Conservation (phyloP, 2,113 vertebrate species). For the Butorides virescens region DNA sequence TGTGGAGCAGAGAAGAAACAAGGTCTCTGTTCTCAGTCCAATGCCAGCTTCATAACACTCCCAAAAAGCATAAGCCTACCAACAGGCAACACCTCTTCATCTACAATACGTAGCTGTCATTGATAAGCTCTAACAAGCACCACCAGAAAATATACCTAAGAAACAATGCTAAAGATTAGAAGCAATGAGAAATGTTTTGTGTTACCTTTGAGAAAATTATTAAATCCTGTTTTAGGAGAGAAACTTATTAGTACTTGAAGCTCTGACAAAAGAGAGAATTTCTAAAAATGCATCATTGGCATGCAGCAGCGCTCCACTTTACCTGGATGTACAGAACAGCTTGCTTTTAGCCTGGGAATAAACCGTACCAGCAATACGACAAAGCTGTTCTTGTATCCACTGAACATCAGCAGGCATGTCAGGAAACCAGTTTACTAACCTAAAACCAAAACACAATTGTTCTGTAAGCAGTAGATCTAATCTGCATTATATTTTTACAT, state of each 20-base stretch:
- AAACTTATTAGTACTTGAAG: not conserved
- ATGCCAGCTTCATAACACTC: not conserved
- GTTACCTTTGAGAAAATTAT: not conserved
- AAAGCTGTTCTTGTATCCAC: conserved; percentile 79
- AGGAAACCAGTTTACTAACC: conserved; percentile 89
- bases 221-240: not conserved
- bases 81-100: not conserved
- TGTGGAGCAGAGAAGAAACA: not conserved
- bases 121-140: not conserved
- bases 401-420: conserved; percentile 83
- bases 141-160: not conserved
- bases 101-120: not conserved
- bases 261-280: not conserved
- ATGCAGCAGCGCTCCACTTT: not conserved
- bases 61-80: not conserved
- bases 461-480: not conserved
- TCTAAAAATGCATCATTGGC: not conserved
- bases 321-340: conserved; percentile 51
- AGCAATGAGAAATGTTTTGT: not conserved
- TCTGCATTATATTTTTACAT: not conserved
- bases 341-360: conserved; percentile 76
- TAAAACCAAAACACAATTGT: not conserved
- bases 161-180: not conserved
- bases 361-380: conserved; percentile 72
- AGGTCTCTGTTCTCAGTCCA: not conserved